Conservation (phyloP, 2,797 vertebrate genomes). For the Lagocephalus sceleratus region DNA sequence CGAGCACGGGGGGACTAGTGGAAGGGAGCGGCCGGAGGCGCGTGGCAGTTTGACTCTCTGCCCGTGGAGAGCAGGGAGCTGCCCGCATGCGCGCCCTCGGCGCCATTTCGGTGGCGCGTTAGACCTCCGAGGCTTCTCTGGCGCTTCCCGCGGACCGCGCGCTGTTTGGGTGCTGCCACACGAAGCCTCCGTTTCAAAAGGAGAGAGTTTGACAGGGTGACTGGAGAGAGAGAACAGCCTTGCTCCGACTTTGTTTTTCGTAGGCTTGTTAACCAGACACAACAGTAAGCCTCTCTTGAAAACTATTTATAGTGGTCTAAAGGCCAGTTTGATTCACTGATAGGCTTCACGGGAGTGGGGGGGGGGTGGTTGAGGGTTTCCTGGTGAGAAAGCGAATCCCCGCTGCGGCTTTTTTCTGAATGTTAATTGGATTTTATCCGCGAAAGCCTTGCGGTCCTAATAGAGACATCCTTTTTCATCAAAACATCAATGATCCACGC, state of each 20-base stretch:
- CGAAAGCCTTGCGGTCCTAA: slow-evolving; percentile 48
- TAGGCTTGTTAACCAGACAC: too few relatives aligned
- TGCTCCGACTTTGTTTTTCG: too few relatives aligned
- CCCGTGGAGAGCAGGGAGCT: slow-evolving; percentile 27
- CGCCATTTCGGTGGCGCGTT: slow-evolving; percentile 35
- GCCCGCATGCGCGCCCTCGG: slow-evolving; percentile 31
- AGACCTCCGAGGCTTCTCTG: slow-evolving; percentile 40
- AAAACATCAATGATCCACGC: slow-evolving; percentile 61
- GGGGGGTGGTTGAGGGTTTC: slow-evolving; percentile 36
- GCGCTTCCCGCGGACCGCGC: slow-evolving; percentile 61
- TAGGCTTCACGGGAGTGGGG: slow-evolving; percentile 15
- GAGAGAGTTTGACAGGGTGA: slow-evolving; percentile 4
- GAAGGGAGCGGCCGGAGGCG: slow-evolving; percentile 7
- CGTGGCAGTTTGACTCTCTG: slow-evolving; percentile 27
- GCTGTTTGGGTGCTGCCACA: slow-evolving; percentile 28
- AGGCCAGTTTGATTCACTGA: slow-evolving; percentile 9
- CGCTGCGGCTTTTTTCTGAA: slow-evolving; percentile 46
- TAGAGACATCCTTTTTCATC: slow-evolving; percentile 60
- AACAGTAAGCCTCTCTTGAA: slow-evolving; percentile 6
- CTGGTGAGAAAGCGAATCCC: slow-evolving; percentile 46
- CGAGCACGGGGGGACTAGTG: slow-evolving; percentile 26
- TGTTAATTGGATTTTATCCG: slow-evolving; percentile 62
- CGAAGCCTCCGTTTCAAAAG: slow-evolving; percentile 10
- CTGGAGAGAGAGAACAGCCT: too few relatives aligned
- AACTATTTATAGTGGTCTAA: slow-evolving; percentile 19